Conservation (phyloP, 2,113 vertebrate species). For the Athene cunicularia region DNA sequence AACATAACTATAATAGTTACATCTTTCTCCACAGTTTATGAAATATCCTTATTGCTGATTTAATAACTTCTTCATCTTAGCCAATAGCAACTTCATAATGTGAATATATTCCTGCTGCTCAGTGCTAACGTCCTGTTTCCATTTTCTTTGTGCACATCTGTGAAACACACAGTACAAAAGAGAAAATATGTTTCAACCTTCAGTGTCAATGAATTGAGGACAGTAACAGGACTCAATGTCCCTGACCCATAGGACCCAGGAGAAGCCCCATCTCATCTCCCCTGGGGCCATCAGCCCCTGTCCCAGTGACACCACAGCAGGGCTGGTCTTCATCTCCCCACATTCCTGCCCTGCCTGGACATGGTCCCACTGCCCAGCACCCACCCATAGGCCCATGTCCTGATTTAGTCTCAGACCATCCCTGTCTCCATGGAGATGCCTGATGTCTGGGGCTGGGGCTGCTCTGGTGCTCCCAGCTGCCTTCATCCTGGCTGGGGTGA, state of each 20-base stretch:
- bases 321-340: neutral
- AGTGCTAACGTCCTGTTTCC: neutral
- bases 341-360: neutral
- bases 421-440: neutral
- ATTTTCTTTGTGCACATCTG: neutral
- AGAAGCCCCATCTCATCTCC: accelerated
- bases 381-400: accelerated
- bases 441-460: neutral
- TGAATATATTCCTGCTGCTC: neutral
- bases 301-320: accelerated
- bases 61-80: neutral
- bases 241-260: neutral
- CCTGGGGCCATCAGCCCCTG: neutral
- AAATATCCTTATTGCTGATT: neutral
- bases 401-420: accelerated
- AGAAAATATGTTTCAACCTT: neutral
- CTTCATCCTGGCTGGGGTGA: accelerated
- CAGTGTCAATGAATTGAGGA: neutral
- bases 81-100: neutral
- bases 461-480: neutral
- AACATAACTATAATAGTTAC: neutral
- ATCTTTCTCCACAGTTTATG: neutral
- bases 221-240: neutral
- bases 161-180: neutral
- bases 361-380: accelerated